phyloP scores from a whole-genome alignment of 35 echinoderm and acorn worm species.

The Acanthaster planci region DNA sequence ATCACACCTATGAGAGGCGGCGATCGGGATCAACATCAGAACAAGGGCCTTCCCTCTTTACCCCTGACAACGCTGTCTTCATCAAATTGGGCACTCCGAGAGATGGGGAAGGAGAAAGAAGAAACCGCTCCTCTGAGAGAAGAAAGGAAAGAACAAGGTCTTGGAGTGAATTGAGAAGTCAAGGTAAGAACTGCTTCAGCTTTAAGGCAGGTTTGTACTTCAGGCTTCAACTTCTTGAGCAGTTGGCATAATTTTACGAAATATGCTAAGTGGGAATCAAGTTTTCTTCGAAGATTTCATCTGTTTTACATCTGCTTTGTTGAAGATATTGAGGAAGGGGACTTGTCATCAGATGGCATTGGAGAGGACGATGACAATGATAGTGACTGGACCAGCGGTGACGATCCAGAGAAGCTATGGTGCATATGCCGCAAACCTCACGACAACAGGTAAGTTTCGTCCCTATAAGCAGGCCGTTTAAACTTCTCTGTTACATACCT shows the following conservation, averaged over 20 bases:
- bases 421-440: slow-evolving; percentile 87
- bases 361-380: slow-evolving; percentile 42
- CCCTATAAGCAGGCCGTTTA: too few species aligned
- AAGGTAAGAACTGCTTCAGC: background rate
- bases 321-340: slow-evolving; percentile 24
- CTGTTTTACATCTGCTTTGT: background rate
- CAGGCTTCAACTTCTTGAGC: too few species aligned
- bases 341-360: slow-evolving; percentile 42
- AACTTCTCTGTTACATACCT: too few species aligned
- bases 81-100: slow-evolving; percentile 2
- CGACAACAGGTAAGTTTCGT: slow-evolving; percentile 70
- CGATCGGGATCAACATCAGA: slow-evolving; percentile 7
- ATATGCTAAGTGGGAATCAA: background rate
- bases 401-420: slow-evolving; percentile 82
- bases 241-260: background rate
- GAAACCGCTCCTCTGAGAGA: background rate
- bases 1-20: slow-evolving; percentile 9
- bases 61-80: background rate
- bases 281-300: background rate
- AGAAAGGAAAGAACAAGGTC: slow-evolving; percentile 1
- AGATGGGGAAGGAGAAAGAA: background rate
- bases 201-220: too few species aligned
- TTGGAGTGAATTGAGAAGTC: background rate
- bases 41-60: background rate
- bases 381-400: slow-evolving; percentile 75